Base-by-base conservation (phyloP, 2,888 invertebrate genomes). In the Drepanosiphum platanoidis region DNA sequence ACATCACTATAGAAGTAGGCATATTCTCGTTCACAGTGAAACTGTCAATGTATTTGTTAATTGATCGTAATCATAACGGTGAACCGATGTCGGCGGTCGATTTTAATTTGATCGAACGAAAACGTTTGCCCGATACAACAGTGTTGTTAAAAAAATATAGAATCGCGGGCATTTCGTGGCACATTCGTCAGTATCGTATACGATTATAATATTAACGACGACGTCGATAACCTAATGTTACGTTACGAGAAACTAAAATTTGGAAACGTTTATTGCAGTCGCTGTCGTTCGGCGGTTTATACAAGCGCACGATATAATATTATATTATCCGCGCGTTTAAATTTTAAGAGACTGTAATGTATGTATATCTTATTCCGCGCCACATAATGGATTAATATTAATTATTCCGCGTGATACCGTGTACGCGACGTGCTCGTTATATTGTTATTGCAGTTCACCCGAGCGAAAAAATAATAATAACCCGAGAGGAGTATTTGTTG, bases 401-500 rank as follows among this genome's bases (percentile, higher is more conserved):
- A 72, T 72, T 30, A 72, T 72, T 42, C 30, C 30, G n/a, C 30
- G 9, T 7, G 18, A 46, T 30, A 3, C 18, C n/a, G n/a, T 18
- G 9, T 0, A 1, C 18, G n/a, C n/a, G n/a, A n/a, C n/a, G n/a
- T n/a, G 15, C 30, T 22, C 1, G 5, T 39, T 13, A 13, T 11
- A 68, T 36, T 68, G 34, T 39, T 42, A 71, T 27, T 30, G 9
- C 46, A 30, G 30, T 4, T 72, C 42, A 30, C 46, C 8, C 18
- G 9, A 30, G 72, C 30, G 15, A 72, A 72, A 72, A 27, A 46
- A 30, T 42, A 46, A 30, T 42, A 46, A 30, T 30, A 46, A 46
- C 18, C 30, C 46, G 9, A 72, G 72, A 46, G 30, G 72, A 46
- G 30, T 27, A 72, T 72, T 72, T 46, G 42, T 72, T 46, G 30